Conservation (phyloP, 2,888 invertebrate species). For the Anaspis maculata region DNA sequence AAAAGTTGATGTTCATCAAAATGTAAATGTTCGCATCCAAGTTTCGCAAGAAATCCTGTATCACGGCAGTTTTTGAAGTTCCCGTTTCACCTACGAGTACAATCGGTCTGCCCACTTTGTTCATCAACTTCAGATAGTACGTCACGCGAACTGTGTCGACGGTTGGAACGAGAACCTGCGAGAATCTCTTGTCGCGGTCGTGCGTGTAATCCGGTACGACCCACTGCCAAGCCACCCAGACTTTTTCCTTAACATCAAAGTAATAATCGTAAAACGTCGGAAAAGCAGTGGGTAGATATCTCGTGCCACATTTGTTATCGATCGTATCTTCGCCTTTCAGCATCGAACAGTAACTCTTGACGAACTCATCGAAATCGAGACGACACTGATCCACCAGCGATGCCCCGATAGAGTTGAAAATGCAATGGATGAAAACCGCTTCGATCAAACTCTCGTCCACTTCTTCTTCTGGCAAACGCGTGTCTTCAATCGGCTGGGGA, state of each 20-base stretch:
- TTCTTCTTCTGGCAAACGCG: constrained; percentile 42
- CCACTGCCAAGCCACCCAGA: constrained; percentile 83
- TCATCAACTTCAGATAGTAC: constrained; percentile 72
- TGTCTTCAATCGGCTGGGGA: constrained; percentile 41
- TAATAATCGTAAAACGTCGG: constrained; percentile 77
- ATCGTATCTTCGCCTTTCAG: constrained; percentile 57
- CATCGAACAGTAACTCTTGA: constrained; percentile 57
- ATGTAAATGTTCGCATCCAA: constrained; percentile 64
- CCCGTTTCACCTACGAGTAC: constrained; percentile 86
- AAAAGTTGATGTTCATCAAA: constrained; percentile 80
- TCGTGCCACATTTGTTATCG: constrained; percentile 58
- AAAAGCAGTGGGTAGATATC: constrained; percentile 64
- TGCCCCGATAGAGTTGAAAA: constrained; percentile 83
- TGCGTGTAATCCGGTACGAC: constrained; percentile 71
- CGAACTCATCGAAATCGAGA: constrained; percentile 66
- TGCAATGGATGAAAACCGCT: constrained; percentile 62
- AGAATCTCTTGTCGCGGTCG: constrained; percentile 59
- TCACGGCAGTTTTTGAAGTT: constrained; percentile 86
- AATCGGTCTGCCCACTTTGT: constrained; percentile 65
- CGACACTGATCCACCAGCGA: constrained; percentile 61
- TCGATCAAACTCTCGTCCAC: constrained; percentile 55
- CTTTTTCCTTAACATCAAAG: constrained; percentile 54
- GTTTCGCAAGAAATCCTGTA: constrained; percentile 69
- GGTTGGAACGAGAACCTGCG: constrained; percentile 83
- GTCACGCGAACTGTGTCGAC: constrained; percentile 76